Conservation (phyloP, 2,888 invertebrate genomes). For the Drosophila formosana region DNA sequence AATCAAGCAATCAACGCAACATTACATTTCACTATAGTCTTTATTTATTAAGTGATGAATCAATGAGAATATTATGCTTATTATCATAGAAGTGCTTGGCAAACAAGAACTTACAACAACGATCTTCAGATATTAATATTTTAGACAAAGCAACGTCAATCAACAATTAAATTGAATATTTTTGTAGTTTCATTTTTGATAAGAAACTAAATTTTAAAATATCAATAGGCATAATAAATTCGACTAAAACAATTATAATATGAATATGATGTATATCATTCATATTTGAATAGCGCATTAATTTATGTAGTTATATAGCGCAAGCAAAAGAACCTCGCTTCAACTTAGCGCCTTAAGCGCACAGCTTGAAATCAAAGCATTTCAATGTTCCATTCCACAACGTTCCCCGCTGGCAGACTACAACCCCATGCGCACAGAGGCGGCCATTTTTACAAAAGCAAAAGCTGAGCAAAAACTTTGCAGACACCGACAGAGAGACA, state of each 20-base stretch:
- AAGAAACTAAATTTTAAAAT: no score
- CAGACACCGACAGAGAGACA: conserved; percentile 54
- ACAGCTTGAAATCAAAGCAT: conserved; percentile 43
- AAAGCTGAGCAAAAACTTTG: conserved; percentile 71
- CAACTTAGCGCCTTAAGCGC: background rate
- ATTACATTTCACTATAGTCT: background rate
- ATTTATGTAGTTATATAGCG: background rate
- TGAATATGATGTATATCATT: no score
- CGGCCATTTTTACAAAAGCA: conserved; percentile 79
- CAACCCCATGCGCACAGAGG: conserved; percentile 58
- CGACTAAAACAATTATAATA: no score
- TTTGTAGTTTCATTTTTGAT: background rate
- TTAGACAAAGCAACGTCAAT: background rate
- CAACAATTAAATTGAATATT: background rate
- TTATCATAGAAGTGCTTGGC: background rate
- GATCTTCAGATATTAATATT: background rate
- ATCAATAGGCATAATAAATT: no score
- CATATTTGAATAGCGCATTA: background rate
- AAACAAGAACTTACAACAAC: background rate
- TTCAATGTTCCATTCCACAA: conserved; percentile 50
- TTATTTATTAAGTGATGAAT: background rate
- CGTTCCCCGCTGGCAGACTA: conserved; percentile 44
- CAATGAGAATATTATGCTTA: background rate
- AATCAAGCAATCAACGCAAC: background rate
- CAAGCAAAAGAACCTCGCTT: background rate